Conservation (phyloP, 2,888 invertebrate species). For the Rhagonycha lutea region DNA sequence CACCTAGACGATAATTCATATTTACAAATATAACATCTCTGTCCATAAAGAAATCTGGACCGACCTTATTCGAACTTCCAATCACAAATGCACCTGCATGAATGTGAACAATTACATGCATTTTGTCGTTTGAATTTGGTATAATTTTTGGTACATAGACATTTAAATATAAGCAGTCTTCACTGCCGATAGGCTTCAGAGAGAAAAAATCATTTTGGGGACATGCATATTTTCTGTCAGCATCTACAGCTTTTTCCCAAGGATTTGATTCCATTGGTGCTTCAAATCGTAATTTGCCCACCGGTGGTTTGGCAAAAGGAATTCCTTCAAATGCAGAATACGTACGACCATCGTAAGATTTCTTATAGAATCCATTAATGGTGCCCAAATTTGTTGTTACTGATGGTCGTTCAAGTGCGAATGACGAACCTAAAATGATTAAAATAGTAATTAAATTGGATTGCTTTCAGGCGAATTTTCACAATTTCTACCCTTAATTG, state of each 20-base stretch:
- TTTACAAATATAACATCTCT: conserved; percentile 48
- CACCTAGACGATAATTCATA: conserved; percentile 47
- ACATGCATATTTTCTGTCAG: conserved; percentile 41
- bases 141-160: conserved; percentile 39
- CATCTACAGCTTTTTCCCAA: conserved; percentile 24
- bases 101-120: conserved; percentile 55
- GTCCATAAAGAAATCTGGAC: conserved; percentile 52
- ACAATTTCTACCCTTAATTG: no score
- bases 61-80: conserved; percentile 54
- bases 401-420: no score
- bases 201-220: conserved; percentile 25
- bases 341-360: no score
- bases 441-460: no score
- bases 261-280: conserved; percentile 20
- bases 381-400: no score
- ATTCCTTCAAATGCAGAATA: no score
- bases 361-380: conserved; percentile 16
- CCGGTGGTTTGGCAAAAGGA: no score
- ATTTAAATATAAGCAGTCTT: conserved; percentile 41
- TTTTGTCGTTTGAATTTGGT: conserved; percentile 47
- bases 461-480: no score
- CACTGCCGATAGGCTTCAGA: conserved; percentile 54
- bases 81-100: conserved; percentile 56
- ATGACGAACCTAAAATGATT: no score
- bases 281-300: conserved; percentile 35